Evolutionary conservation across 2,113 vertebrate species (phyloP).

Genomic region (Murina feae): DNA sequence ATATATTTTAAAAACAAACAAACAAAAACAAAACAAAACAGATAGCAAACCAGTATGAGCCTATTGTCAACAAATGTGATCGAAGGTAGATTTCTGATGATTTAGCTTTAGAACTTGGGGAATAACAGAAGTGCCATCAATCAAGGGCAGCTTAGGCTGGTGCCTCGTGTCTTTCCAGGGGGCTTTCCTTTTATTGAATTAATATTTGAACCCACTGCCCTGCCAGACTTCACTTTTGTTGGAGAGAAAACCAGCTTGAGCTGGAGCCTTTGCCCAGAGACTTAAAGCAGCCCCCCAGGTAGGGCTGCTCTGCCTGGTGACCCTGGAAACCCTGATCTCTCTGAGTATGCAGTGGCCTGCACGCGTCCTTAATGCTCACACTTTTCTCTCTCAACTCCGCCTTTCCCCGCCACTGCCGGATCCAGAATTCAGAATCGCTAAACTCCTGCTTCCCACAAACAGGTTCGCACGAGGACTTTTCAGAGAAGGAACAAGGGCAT

Average conservation of each 20-base stretch:
- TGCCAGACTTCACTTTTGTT: constrained; percentile 28
- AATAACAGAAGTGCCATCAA: background rate
- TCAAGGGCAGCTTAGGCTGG: background rate
- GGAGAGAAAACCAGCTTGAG: background rate
- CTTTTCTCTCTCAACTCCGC: background rate
- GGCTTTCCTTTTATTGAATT: constrained; percentile 35
- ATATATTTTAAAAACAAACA: no score
- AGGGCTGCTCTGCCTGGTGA: background rate
- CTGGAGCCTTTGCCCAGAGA: background rate
- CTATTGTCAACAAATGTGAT: constrained; percentile 2
- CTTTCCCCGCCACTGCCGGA: background rate
- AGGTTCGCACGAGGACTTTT: background rate
- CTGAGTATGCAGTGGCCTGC: background rate
- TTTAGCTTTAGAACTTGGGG: background rate
- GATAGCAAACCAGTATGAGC: background rate
- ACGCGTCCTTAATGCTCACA: rapidly evolving
- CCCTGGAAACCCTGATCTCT: background rate
- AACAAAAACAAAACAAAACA: no score
- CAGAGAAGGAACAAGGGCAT: background rate
- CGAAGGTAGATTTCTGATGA: background rate
- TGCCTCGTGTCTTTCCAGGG: background rate
- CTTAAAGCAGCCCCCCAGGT: background rate
- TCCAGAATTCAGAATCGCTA: no score
- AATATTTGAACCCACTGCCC: background rate
- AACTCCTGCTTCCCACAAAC: background rate